Percentiles rank a stretch among this genome's conserved stretches.
These are phyloP conservation scores for Pipistrellus pygmaeus DNA, from an alignment of 2,797 vertebrate genomes.

Conservation along the genomic window DNA sequence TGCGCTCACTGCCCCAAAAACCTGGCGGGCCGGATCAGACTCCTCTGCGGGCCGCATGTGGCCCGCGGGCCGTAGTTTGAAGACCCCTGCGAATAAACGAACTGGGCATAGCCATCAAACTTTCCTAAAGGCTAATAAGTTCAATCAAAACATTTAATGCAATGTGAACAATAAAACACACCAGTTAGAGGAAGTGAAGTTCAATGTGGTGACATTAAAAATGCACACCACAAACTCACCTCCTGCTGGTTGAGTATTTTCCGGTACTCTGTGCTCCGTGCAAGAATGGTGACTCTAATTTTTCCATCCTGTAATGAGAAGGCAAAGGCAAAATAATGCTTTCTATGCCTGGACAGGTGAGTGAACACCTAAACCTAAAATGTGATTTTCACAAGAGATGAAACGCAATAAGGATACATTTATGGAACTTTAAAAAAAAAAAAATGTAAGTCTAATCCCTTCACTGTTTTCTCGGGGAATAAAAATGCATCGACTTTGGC, in stretches of 20 bases:
- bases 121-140: slow-evolving; percentile 16
- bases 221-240: slow-evolving; percentile 87
- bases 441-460: background rate
- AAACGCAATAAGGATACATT: background rate
- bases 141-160: background rate
- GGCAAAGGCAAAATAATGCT: slow-evolving; percentile 38
- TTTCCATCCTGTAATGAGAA: slow-evolving; percentile 92
- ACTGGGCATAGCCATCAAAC: background rate
- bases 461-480: background rate
- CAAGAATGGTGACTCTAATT: slow-evolving; percentile 96
- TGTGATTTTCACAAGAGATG: background rate
- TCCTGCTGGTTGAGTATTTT: slow-evolving; percentile 96
- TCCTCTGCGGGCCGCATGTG: too few relatives aligned
- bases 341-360: background rate
- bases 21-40: too few relatives aligned
- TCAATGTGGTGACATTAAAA: slow-evolving; percentile 13
- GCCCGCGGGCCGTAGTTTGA: too few relatives aligned
- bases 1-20: too few relatives aligned
- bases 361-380: background rate
- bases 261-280: slow-evolving; percentile 96
- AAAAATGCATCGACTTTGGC: background rate
- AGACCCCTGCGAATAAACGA: too few relatives aligned
- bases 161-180: background rate
- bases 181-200: background rate
- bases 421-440: background rate